phyloP scores from a whole-genome alignment of 2,888 invertebrate species.

The Lapara coniferarum region DNA sequence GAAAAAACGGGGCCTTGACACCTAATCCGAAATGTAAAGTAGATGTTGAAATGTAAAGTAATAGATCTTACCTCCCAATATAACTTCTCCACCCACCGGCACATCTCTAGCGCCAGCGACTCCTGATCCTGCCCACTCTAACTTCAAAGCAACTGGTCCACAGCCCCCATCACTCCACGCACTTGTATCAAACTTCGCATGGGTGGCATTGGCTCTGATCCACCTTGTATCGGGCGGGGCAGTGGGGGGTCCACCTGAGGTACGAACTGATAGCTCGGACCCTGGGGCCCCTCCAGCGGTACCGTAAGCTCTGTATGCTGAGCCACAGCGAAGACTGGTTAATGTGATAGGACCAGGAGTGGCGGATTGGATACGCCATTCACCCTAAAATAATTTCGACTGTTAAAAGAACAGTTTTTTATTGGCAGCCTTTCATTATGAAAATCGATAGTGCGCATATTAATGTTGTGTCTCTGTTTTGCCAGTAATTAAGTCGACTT shows the following conservation, averaged over 20 bases:
- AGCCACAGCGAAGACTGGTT: conserved; percentile 91
- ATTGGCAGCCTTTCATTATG: no score
- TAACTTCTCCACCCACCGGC: conserved; percentile 75
- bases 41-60: no score
- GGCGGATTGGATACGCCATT: conserved; percentile 84
- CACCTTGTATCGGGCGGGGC: conserved; percentile 90
- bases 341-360: conserved; percentile 82
- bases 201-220: conserved; percentile 90
- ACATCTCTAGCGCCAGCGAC: conserved; percentile 76
- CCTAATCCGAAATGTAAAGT: not conserved
- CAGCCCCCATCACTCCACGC: conserved; percentile 94
- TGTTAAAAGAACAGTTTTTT: not conserved
- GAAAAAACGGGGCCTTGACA: no score
- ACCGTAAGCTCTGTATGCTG: conserved; percentile 91
- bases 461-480: no score
- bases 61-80: conserved; percentile 66
- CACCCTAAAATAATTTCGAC: conserved; percentile 75
- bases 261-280: conserved; percentile 89
- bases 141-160: conserved; percentile 90
- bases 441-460: no score
- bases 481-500: no score
- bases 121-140: conserved; percentile 86
- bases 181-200: conserved; percentile 90
- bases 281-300: conserved; percentile 92
- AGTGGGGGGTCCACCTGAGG: conserved; percentile 87